A percentile compares a stretch with the other conserved stretches of the same genome.
Conservation (phyloP, 1,140 invertebrate species). For the Tachypleus tridentatus region DNA sequence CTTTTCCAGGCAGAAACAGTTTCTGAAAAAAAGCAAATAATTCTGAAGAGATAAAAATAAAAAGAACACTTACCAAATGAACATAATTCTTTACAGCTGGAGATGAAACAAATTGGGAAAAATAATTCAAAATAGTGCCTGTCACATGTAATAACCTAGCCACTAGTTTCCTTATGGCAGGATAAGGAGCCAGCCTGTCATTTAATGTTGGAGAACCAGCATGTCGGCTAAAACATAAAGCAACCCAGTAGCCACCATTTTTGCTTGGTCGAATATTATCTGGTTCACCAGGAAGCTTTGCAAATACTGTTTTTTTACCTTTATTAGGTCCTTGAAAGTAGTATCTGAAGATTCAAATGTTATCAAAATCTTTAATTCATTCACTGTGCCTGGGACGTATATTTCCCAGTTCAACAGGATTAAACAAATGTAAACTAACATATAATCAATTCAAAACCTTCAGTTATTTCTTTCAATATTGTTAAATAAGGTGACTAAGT, state of each 20-base stretch:
- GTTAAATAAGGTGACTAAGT: too few relatives aligned
- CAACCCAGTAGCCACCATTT: slow-evolving; percentile 51
- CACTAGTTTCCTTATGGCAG: slow-evolving; percentile 32
- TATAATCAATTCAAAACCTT: too few relatives aligned
- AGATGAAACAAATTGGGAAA: slow-evolving; percentile 14
- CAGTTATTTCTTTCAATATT: too few relatives aligned
- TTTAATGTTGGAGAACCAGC: slow-evolving; percentile 25
- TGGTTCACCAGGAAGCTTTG: slow-evolving; percentile 53
- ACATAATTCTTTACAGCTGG: slow-evolving; percentile 10
- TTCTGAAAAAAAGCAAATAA: too few relatives aligned
- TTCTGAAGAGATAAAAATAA: slow-evolving; percentile 9
- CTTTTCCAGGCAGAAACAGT: too few relatives aligned
- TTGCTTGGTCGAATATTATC: slow-evolving; percentile 61
- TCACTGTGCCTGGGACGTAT: too few relatives aligned
- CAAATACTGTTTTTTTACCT: slow-evolving; percentile 17
- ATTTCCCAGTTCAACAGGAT: too few relatives aligned
- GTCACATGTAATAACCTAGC: slow-evolving; percentile 24
- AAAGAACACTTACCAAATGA: slow-evolving; percentile 39
- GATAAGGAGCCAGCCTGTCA: slow-evolving; percentile 29
- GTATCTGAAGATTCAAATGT: background rate
- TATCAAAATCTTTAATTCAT: too few relatives aligned
- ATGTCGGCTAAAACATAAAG: slow-evolving; percentile 38
- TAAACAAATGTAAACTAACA: too few relatives aligned
- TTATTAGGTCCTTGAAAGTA: slow-evolving; percentile 5
- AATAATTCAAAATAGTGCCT: slow-evolving; percentile 12